Evolutionary conservation across 2,888 invertebrate species (phyloP).

Genomic region (Actias luna): DNA sequence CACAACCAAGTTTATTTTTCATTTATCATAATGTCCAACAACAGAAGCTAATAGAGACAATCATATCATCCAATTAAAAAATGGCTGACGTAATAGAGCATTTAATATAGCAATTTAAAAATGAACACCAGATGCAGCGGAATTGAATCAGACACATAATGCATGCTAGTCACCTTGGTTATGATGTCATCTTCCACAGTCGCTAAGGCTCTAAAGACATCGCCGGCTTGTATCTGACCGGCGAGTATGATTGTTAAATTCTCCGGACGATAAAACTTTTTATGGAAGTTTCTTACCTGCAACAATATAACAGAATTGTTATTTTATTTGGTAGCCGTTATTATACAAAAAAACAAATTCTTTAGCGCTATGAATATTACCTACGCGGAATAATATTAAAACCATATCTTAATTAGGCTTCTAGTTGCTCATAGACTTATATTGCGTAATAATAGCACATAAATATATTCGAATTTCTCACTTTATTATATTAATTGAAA

Average conservation of each 20-base stretch:
- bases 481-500: too few relatives aligned
- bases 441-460: too few relatives aligned
- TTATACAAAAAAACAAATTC: neutral
- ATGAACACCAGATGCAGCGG: neutral
- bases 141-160: neutral
- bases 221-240: slow-evolving; percentile 88
- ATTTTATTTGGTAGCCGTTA: neutral
- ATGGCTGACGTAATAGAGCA: neutral
- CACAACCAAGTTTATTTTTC: too few relatives aligned
- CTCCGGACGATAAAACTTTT: slow-evolving; percentile 93
- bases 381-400: too few relatives aligned
- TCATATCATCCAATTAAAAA: neutral
- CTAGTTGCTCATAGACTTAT: too few relatives aligned
- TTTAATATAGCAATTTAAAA: neutral
- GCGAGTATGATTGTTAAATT: slow-evolving; percentile 92
- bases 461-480: too few relatives aligned
- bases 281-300: slow-evolving; percentile 90
- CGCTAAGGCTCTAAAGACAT: slow-evolving; percentile 87
- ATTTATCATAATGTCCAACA: neutral
- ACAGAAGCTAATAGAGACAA: neutral
- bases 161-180: slow-evolving; percentile 75
- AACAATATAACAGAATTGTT: slow-evolving; percentile 7
- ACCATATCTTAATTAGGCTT: too few relatives aligned
- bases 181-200: slow-evolving; percentile 89
- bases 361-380: neutral